Evolutionary conservation across 35 echinoderm and acorn worm species (phyloP).

Genomic region (Strongylocentrotus purpuratus): DNA sequence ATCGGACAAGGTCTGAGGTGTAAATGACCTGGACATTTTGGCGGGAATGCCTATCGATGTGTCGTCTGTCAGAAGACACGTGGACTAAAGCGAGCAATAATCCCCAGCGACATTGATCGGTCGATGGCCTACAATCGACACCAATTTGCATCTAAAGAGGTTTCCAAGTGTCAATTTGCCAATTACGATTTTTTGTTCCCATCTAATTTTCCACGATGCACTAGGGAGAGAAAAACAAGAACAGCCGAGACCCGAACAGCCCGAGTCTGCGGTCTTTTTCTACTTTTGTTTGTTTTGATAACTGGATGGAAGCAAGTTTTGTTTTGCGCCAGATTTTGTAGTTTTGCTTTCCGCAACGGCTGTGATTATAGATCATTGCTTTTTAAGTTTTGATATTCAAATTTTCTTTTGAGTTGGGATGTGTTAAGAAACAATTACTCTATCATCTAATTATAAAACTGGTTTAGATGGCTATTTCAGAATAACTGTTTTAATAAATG

Average conservation of each 20-base stretch:
- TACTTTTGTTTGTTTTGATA: background rate
- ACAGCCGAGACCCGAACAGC: background rate
- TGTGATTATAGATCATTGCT: background rate
- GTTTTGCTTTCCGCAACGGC: background rate
- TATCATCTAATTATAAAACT: no score
- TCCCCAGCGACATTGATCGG: background rate
- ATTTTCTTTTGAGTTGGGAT: no score
- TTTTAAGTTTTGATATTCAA: background rate
- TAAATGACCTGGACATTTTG: slow-evolving; percentile 11
- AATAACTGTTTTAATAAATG: no score
- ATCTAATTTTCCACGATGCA: background rate
- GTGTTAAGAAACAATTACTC: no score
- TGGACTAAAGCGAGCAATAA: background rate
- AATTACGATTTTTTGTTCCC: background rate
- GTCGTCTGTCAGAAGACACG: slow-evolving; percentile 14
- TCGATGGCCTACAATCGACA: background rate
- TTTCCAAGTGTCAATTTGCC: slow-evolving; percentile 34
- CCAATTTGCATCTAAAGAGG: slow-evolving; percentile 33
- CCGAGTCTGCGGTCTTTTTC: background rate
- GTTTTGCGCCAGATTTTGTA: background rate
- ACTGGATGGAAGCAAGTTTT: background rate
- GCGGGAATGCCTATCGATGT: background rate
- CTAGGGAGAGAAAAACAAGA: background rate
- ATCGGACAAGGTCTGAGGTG: background rate
- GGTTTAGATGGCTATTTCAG: no score